Base-by-base conservation (phyloP, 2,113 vertebrate genomes). In the Uria aalge region DNA sequence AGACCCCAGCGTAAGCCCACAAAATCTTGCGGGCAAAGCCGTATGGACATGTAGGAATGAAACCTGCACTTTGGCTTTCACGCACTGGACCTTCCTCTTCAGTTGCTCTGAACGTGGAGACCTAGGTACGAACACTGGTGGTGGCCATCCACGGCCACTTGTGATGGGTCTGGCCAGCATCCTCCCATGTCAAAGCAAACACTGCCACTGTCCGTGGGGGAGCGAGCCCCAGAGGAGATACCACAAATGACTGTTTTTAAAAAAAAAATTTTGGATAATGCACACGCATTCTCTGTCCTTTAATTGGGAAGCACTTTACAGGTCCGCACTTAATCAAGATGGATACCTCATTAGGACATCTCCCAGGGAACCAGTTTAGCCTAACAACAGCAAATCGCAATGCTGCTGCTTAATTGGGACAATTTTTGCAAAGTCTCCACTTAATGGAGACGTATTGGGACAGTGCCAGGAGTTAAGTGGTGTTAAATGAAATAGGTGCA, bases 331-430 rank as follows among this genome's bases (percentile, higher is more conserved):
- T 97, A 96, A 96, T 97, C 94, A 96, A 97, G 97, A 97, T 95
- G 94, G 96, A 96, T 97, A 96, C 93, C 93, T 97, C 97, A 97
- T 97, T 97, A 97, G 96, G 84, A 96, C 93, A 96, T 96, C 95
- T 97, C 97, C 96, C 97, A 96, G 95, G 96, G 97, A 97, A 97
- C 95, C 81, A 96, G 94, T 97, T 97, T 95, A 97, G 93, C 71
- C 93, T 97, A 95, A 97, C 94, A 96, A 79, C 94, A 97, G 95
- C 96, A 96, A 97, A 97, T 95, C 80, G 8, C 94, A 88, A n/a
- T 5, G 48, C 91, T 94, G 84, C 87, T 93, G 93, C 94, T 95
- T 97, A 95, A 97, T 97, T 97, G 96, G 96, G 97, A 97, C 96
- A 95, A 97, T 97, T 96, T 97, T 96, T 96, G 97, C 67, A 23